A percentile compares a stretch with the other conserved stretches of the same genome.
phyloP scores from a whole-genome alignment of 1,140 invertebrate species.

The Aphaenogaster ashmeadi region DNA sequence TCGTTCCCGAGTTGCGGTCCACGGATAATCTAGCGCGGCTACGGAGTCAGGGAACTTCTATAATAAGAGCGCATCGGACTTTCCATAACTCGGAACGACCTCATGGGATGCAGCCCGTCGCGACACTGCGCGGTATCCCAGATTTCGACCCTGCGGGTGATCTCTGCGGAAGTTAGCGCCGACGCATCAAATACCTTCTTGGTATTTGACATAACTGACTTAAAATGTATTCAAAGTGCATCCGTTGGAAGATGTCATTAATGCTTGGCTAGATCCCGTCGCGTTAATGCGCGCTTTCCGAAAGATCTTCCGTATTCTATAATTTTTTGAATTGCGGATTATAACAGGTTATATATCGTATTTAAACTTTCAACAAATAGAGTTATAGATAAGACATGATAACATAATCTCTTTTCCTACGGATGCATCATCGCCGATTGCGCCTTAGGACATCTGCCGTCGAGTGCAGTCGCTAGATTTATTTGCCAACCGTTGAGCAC shows the following conservation, averaged over 20 bases:
- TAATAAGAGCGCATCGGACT: conserved; percentile 50
- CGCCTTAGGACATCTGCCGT: conserved; percentile 1
- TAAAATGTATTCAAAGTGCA: not conserved
- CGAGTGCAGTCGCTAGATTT: conserved; percentile 3
- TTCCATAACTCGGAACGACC: conserved; percentile 66
- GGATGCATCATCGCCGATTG: conserved; percentile 3
- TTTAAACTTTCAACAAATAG: not conserved
- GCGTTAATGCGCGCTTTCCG: not conserved
- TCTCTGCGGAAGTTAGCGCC: conserved; percentile 72
- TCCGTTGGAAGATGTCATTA: not conserved
- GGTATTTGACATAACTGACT: not conserved
- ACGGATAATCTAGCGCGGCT: not conserved
- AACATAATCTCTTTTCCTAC: not conserved
- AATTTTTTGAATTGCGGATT: not conserved
- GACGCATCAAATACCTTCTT: conserved; percentile 72
- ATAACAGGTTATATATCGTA: not conserved
- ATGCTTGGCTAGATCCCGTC: not conserved
- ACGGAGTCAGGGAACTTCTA: conserved; percentile 27
- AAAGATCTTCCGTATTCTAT: not conserved
- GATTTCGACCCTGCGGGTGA: conserved; percentile 68
- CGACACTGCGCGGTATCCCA: conserved; percentile 71
- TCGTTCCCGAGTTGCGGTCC: not conserved
- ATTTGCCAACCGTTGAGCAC: conserved; percentile 33
- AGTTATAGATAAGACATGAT: conserved; percentile 44
- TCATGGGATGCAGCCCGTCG: conserved; percentile 66